Conservation (phyloP, 2,113 vertebrate species). For the Sinocyclocheilus anophthalmus region DNA sequence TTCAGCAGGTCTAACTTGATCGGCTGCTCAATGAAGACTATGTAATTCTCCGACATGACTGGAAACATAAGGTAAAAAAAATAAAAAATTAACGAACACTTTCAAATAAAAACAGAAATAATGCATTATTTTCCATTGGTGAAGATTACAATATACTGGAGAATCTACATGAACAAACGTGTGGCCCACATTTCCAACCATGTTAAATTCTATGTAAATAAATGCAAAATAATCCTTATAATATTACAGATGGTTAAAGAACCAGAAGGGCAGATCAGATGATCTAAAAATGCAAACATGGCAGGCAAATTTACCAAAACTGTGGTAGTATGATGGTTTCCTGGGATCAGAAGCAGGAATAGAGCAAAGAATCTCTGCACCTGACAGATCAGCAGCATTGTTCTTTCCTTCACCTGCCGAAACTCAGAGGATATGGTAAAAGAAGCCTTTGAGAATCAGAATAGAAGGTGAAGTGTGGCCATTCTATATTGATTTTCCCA, state of each 20-base stretch:
- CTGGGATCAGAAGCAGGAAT: constrained; percentile 76
- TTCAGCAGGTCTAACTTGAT: constrained; percentile 85
- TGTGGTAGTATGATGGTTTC: constrained; percentile 92
- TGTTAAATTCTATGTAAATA: background rate
- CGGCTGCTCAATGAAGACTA: constrained; percentile 91
- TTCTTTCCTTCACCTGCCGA: constrained; percentile 74
- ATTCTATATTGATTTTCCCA: background rate
- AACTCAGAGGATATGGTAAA: constrained; percentile 86
- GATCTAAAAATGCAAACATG: background rate
- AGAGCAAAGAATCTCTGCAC: constrained; percentile 84
- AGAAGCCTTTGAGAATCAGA: constrained; percentile 73
- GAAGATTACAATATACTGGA: background rate
- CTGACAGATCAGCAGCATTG: constrained; percentile 73
- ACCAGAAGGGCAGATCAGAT: background rate
- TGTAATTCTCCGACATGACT: constrained; percentile 94
- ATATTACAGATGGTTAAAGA: background rate
- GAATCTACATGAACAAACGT: background rate
- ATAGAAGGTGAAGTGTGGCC: background rate
- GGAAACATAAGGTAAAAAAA: constrained; percentile 16
- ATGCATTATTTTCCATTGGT: background rate
- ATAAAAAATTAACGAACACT: background rate
- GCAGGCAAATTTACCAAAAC: constrained; percentile 79
- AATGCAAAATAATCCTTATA: background rate
- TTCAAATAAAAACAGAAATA: background rate
- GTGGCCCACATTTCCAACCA: background rate